Base-by-base conservation (phyloP, 2,797 vertebrate species). In the Hemibagrus guttatus region DNA sequence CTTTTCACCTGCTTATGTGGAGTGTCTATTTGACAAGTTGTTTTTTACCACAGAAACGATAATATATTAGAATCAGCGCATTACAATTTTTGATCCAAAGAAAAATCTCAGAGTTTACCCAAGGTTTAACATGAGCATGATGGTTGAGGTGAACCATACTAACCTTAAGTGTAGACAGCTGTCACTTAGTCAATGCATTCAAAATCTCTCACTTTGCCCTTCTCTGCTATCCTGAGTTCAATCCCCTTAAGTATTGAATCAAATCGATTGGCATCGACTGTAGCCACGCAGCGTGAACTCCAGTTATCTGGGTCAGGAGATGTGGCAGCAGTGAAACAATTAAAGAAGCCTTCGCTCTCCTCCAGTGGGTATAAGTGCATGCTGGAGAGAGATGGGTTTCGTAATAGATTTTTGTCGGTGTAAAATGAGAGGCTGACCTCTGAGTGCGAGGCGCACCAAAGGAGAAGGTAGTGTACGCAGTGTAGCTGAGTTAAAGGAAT, bases 391-490 rank as follows among this genome's bases (percentile, higher is more conserved):
- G 93, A 95, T 91, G 90, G 94, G 93, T 93, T 95, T 93, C 93
- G 91, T 95, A 95, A 96, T 95, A 95, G 95, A 96, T 95, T 95
- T 96, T 94, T 94, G 94, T 93, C 92, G 0, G 93, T 93, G 93
- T 93, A 94, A 96, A 95, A 95, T 95, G 94, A 96, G 93, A 95
- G 74, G 87, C 91, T 95, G 95, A 96, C 95, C 95, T 95, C 93
- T 82, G 90, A 93, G 94, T 93, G 66, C 12, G 23, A 58, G 68
- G 23, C 8, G 4, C 23, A 28, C 69, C 68, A 78, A 90, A 92
- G 81, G 80, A 86, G 88, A 88, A 39, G 89, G 35, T 69, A 82
- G 68, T 72, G 42, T 91, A 93, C 92, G 92, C 94, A 91, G 90
- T 84, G 91, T 39, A 93, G 91, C 59, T 16, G 14, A 93, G 92